Conservation (phyloP, 2,113 vertebrate species). For the Bettongia penicillata region DNA sequence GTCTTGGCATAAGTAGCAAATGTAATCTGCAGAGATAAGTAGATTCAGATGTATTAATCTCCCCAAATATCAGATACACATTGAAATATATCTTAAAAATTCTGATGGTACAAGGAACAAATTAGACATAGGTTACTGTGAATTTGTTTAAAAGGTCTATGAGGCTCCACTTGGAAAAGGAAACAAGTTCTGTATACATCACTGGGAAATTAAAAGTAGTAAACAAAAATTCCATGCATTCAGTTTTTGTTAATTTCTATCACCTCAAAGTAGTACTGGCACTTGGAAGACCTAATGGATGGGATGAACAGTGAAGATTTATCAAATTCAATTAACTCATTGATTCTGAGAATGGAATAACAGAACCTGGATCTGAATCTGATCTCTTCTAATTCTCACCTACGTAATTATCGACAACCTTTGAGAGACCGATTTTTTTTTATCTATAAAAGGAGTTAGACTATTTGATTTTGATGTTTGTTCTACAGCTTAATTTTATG, state of each 20-base stretch:
- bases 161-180: not conserved
- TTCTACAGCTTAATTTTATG: not conserved
- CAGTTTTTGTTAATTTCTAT: not conserved
- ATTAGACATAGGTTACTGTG: not conserved
- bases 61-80: not conserved
- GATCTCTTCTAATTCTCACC: not conserved
- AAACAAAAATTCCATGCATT: not conserved
- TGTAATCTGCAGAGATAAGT: not conserved
- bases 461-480: not conserved
- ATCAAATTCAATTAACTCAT: not conserved
- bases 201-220: not conserved
- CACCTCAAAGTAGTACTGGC: not conserved
- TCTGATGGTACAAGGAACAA: not conserved
- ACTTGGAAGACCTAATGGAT: not conserved
- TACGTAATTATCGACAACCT: not conserved
- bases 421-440: not conserved
- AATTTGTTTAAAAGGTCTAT: conserved; percentile 9
- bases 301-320: not conserved
- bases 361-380: not conserved
- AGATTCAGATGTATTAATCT: not conserved
- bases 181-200: not conserved
- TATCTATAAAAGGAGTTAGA: not conserved
- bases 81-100: not conserved
- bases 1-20: not conserved
- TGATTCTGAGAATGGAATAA: not conserved